A percentile compares a stretch with the other conserved stretches of the same genome.
These are phyloP conservation scores for Channallabes apus DNA, from an alignment of 2,797 vertebrate genomes.

Conservation along the genomic window DNA sequence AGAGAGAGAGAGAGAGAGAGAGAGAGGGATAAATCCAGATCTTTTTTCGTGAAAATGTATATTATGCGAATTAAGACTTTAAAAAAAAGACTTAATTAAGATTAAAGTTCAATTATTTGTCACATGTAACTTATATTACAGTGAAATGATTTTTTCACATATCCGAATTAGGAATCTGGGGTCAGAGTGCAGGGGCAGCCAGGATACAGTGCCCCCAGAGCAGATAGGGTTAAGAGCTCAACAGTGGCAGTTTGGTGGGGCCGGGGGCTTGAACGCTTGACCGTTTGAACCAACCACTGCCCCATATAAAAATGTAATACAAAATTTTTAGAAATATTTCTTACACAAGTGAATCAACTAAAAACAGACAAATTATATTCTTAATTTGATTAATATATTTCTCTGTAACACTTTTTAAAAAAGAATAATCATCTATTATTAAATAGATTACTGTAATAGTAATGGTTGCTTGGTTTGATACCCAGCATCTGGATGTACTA, in stretches of 20 bases:
- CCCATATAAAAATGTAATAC: background rate
- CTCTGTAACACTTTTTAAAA: background rate
- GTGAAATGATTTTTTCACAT: too few relatives aligned
- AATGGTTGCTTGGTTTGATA: background rate
- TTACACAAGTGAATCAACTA: background rate
- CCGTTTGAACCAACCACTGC: too few relatives aligned
- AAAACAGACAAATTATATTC: background rate
- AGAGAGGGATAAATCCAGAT: background rate
- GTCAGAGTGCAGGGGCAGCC: too few relatives aligned
- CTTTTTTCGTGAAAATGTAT: background rate
- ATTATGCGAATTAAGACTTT: background rate
- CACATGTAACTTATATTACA: too few relatives aligned
- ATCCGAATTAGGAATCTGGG: too few relatives aligned
- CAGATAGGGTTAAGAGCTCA: too few relatives aligned
- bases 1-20: constrained; percentile 17
- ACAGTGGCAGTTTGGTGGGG: too few relatives aligned
- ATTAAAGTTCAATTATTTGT: too few relatives aligned
- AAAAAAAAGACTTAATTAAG: too few relatives aligned
- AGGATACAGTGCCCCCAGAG: too few relatives aligned
- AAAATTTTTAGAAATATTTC: background rate
- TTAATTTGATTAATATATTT: background rate
- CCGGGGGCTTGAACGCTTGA: too few relatives aligned
- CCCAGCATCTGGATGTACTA: too few relatives aligned
- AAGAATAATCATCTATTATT: background rate
- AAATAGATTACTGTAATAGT: background rate